phyloP scores from a whole-genome alignment of 2,797 vertebrate genomes.

The Chelon auratus region DNA sequence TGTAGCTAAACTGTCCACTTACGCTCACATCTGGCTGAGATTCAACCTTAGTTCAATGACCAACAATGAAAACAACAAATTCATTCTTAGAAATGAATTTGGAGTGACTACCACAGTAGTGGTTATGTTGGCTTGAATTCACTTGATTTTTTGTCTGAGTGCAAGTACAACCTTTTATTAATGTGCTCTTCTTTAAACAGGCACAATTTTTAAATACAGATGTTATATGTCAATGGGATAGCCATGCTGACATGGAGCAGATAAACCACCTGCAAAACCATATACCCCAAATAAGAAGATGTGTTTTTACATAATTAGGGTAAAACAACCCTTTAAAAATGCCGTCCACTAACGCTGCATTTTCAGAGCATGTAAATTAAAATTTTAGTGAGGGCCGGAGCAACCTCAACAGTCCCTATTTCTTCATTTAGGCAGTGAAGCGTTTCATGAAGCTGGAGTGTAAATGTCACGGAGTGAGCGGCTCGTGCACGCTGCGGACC shows the following conservation, averaged over 20 bases:
- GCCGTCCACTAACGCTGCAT: neutral
- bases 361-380: neutral
- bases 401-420: neutral
- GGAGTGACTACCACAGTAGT: too few relatives aligned
- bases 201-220: neutral
- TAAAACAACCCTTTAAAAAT: neutral
- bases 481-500: conserved; percentile 96
- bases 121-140: neutral
- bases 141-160: neutral
- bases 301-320: neutral
- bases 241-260: neutral
- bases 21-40: neutral
- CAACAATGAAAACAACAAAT: neutral
- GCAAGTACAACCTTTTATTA: conserved; percentile 1
- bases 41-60: neutral
- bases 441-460: conserved; percentile 99
- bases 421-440: conserved; percentile 90
- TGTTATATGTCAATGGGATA: neutral
- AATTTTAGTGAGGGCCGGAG: conserved; percentile 1
- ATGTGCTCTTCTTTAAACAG: neutral
- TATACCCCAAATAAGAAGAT: neutral
- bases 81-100: neutral
- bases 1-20: neutral
- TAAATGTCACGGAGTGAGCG: conserved; percentile 98
- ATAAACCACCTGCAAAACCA: neutral